Evolutionary conservation across 2,888 invertebrate species (phyloP), one percentile per base, ranked within the genome.

Genomic region (Eupeodes latifasciatus): DNA sequence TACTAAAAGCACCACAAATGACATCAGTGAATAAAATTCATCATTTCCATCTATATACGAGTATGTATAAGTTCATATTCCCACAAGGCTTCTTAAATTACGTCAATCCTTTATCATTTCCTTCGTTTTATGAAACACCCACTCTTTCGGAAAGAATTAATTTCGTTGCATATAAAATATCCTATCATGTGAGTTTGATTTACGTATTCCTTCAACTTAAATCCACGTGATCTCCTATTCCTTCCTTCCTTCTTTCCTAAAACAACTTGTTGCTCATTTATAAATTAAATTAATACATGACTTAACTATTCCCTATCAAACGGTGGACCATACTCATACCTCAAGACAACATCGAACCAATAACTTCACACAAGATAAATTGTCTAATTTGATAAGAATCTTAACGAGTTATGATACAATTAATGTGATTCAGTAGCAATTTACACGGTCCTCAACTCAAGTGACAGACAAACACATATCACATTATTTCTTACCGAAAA

Each of bases 391-490:
- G 7, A 14, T 27, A 16, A 47, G 49, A 57, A 72, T 72, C 72
- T 72, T 49, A n/a, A 69, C 51, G 72, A 79, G 72, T 78, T 61
- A 87, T 81, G 80, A 84, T 55, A 62, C 80, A 62, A 87, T 87
- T 87, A 87, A 27, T 36, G 55, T 87, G 80, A 87, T 84, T 87
- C 77, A 87, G 80, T 87, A 74, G 19, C 72, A 77, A 87, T 84
- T 74, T 77, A 71, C 53, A 12, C 53, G 62, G 67, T 61, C 83
- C 36, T 74, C 76, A 62, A 80, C 77, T 83, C 77, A 47, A 83
- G 72, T 67, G 83, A 67, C 76, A 83, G 27, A 27, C 27, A 27
- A 27, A 80, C 59, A 57, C 77, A 76, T 69, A 69, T 86, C 82
- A 36, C 34, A 12, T 5, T 40, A 4, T 5, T 5, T 40, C 40